These are phyloP conservation scores for Amphipoea oculea DNA, from an alignment of 2,888 invertebrate genomes.

Conservation along the genomic window DNA sequence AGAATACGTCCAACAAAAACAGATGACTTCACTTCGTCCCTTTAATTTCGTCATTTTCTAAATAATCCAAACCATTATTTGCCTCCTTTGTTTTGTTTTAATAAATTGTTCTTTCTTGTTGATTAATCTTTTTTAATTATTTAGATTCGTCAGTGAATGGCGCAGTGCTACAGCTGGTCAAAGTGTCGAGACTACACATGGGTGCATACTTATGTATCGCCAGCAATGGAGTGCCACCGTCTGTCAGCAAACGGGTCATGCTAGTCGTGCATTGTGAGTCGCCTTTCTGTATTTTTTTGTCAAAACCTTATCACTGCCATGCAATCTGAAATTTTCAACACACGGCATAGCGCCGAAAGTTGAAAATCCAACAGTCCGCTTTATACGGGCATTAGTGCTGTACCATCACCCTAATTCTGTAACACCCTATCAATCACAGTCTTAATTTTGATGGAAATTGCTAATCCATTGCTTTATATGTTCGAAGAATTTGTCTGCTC, in stretches of 20 bases:
- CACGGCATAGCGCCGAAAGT: background rate
- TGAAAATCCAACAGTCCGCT: background rate
- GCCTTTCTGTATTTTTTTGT: conserved; percentile 7
- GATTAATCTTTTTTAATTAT: conserved; percentile 65
- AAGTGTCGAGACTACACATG: conserved; percentile 94
- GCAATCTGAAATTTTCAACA: background rate
- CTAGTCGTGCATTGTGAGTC: conserved; percentile 95
- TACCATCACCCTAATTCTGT: background rate
- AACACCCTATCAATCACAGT: no score
- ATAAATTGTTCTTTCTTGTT: conserved; percentile 41
- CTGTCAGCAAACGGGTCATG: conserved; percentile 95
- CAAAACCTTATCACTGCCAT: background rate
- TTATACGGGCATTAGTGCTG: background rate
- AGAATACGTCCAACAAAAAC: conserved; percentile 13
- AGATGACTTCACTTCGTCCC: conserved; percentile 31
- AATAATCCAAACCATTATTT: conserved; percentile 45
- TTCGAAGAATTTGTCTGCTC: no score
- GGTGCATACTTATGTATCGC: conserved; percentile 94
- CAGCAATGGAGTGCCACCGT: conserved; percentile 95
- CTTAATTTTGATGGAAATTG: no score
- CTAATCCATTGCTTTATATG: no score
- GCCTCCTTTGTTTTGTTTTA: conserved; percentile 32
- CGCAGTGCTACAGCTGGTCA: conserved; percentile 91
- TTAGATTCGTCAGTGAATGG: conserved; percentile 92
- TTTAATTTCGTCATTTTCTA: conserved; percentile 40